Base-by-base conservation (phyloP, 2,113 vertebrate species). In the Campylomormyrus numenius region DNA sequence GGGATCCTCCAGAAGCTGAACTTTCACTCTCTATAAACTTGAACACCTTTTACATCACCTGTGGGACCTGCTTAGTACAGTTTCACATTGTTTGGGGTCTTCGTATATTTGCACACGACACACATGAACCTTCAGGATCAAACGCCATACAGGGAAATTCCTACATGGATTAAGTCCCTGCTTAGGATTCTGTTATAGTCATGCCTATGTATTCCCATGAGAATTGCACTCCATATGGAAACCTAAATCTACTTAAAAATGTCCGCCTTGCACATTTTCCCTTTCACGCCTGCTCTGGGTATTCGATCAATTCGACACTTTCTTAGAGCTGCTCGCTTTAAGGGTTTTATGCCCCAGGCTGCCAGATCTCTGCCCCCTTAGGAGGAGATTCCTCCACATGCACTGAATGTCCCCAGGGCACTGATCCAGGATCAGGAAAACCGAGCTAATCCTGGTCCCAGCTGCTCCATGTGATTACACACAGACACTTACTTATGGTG, bases 211-310 rank as follows among this genome's bases (percentile, higher is more conserved):
- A 80, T 80, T 77, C 74, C 27, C 31, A 42, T 80, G 74, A 42
- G 35, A 42, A 80, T 42, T 19, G 74, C 1, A 17, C 35, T 80
- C 74, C 35, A 80, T 80, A 80, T 19, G 35, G 5, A 85, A 85
- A 85, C 45, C 39, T 83, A 45, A 83, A 85, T 80, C 74, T 80
- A 85, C 83, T 48, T 85, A 85, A 85, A 70, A 80, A 80, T 80
- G 74, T 39, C 35, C 5, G 31, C 35, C 74, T 42, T 42, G 74
- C 35, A 42, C 35, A 19, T 80, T 42, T 80, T 42, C 74, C 31
- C 35, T 42, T 80, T 39, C n/a, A 70, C 10, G 62, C 62, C 31
- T 80, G 35, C 74, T 80, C 35, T 42, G 35, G 74, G 35, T 42
- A 80, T 42, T 42, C 17, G 74, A 42, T 39, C 35, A 45, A 85